Evolutionary conservation across 2,888 invertebrate species (phyloP).

Genomic region (Ormyrus labotus): DNA sequence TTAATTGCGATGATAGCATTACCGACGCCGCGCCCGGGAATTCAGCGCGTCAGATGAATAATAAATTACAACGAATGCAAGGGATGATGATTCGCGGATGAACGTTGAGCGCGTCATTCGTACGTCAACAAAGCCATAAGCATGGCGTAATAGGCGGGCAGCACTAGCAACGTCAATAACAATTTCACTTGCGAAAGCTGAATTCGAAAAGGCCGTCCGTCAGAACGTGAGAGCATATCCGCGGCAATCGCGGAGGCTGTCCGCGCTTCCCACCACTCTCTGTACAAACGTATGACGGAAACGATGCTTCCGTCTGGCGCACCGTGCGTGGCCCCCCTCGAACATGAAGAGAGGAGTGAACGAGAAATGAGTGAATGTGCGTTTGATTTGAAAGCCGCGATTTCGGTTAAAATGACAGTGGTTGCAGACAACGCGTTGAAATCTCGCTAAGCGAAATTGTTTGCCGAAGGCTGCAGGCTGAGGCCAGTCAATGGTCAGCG

Average conservation of each 20-base stretch:
- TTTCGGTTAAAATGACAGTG: constrained; percentile 44
- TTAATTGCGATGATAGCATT: too few species aligned
- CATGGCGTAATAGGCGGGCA: not conserved
- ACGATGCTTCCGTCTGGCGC: constrained; percentile 15
- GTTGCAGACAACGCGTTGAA: constrained; percentile 21
- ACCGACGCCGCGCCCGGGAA: too few species aligned
- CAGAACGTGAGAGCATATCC: constrained; percentile 24
- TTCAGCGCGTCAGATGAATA: not conserved
- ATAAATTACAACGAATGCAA: constrained; percentile 18
- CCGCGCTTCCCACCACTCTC: not conserved
- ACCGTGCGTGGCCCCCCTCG: too few species aligned
- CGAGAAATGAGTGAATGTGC: constrained; percentile 42
- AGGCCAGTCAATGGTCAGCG: not conserved
- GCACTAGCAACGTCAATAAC: constrained; percentile 36
- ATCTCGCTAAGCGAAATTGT: constrained; percentile 42
- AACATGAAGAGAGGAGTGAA: too few species aligned
- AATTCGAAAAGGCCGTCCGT: constrained; percentile 37
- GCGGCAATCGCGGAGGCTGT: constrained; percentile 27
- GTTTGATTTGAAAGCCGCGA: constrained; percentile 43
- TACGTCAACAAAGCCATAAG: constrained; percentile 15
- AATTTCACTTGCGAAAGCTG: constrained; percentile 37
- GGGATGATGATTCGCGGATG: not conserved
- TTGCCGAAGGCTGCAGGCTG: constrained; percentile 14
- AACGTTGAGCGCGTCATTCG: not conserved
- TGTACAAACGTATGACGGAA: constrained; percentile 23